These are phyloP conservation scores for Apostichopus parvimensis DNA, from an alignment of 35 echinoderm and acorn worm genomes.

Conservation along the genomic window DNA sequence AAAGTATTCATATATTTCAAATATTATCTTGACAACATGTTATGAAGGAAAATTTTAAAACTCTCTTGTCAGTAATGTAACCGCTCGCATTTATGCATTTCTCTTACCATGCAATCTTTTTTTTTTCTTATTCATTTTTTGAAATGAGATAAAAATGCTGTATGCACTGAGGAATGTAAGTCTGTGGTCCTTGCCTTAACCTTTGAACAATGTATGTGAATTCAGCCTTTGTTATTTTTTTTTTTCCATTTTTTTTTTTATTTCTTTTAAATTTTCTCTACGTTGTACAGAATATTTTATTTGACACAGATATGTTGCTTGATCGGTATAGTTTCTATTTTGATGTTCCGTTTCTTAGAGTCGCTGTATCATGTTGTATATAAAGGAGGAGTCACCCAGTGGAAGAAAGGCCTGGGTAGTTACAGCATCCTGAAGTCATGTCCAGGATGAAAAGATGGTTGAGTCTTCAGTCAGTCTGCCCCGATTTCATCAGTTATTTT, in stretches of 20 bases:
- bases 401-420: too few species aligned
- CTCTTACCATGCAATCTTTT: neutral
- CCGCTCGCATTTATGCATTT: too few species aligned
- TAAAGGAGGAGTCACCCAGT: neutral
- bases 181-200: neutral
- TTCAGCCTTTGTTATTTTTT: neutral
- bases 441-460: too few species aligned
- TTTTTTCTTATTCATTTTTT: neutral
- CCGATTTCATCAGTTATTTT: too few species aligned
- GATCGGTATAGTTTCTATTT: neutral
- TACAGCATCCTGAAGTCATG: too few species aligned
- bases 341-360: neutral
- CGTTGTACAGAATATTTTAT: neutral
- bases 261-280: neutral
- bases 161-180: neutral
- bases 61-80: too few species aligned
- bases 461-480: too few species aligned
- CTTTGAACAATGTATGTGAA: neutral
- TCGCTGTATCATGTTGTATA: neutral
- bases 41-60: too few species aligned
- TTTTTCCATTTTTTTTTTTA: neutral
- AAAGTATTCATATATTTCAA: too few species aligned
- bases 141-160: neutral
- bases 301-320: neutral
- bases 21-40: too few species aligned